Conservation (phyloP, 2,113 vertebrate species). For the Forbesichthys agassizii region DNA sequence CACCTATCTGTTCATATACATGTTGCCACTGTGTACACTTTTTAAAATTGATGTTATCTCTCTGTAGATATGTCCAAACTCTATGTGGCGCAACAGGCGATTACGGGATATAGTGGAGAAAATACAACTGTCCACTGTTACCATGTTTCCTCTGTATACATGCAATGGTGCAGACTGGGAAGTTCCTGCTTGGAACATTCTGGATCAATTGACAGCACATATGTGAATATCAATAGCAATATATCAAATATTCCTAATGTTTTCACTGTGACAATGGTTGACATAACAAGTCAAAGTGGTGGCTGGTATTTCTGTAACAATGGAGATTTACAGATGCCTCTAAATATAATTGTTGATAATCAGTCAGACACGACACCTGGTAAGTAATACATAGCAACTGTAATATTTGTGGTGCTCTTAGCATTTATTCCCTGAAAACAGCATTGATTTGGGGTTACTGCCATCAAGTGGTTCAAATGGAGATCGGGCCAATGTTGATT, state of each 20-base stretch:
- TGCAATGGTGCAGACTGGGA: conserved; percentile 38
- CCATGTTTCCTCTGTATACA: rapidly evolving
- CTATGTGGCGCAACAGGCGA: conserved; percentile 16
- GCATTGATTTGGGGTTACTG: not conserved
- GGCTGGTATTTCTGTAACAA: conserved; percentile 40
- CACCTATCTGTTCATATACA: too few relatives aligned
- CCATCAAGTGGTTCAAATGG: not conserved
- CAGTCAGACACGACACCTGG: not conserved
- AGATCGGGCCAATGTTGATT: not conserved
- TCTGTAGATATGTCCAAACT: conserved; percentile 21
- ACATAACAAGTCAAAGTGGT: not conserved
- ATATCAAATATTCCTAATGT: rapidly evolving
- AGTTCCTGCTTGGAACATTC: not conserved
- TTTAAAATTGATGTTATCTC: not conserved
- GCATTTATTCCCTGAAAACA: not conserved
- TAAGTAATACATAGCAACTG: not conserved
- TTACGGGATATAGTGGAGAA: conserved; percentile 10
- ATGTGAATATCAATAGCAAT: not conserved
- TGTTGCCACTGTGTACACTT: too few relatives aligned
- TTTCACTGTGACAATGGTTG: conserved; percentile 44
- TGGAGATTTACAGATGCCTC: conserved; percentile 49
- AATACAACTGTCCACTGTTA: conserved; percentile 21
- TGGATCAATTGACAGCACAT: conserved; percentile 19
- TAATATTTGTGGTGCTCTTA: not conserved
- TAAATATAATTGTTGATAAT: conserved; percentile 30